These are phyloP conservation scores for Loripinus fragilis DNA, from an alignment of 2,888 invertebrate genomes.

Conservation along the genomic window DNA sequence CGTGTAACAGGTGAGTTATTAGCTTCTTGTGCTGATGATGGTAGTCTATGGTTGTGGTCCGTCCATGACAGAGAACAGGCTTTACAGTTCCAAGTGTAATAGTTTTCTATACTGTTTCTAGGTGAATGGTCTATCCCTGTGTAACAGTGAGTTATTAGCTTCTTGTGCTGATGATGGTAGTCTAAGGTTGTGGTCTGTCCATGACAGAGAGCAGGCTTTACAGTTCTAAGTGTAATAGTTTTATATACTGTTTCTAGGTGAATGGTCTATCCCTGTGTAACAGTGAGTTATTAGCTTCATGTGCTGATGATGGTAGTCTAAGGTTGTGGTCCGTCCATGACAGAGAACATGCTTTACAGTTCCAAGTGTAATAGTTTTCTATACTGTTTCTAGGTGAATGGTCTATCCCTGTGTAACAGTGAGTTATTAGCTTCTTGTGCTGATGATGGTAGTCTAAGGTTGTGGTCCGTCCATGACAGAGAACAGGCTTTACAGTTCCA, in stretches of 20 bases:
- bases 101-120: constrained; percentile 39
- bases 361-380: constrained; percentile 79
- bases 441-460: constrained; percentile 81
- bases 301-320: constrained; percentile 81
- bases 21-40: constrained; percentile 80
- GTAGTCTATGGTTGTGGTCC: constrained; percentile 81
- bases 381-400: constrained; percentile 72
- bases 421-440: constrained; percentile 77
- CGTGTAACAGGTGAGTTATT: constrained; percentile 73
- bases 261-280: constrained; percentile 75
- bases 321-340: constrained; percentile 79
- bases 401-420: constrained; percentile 70
- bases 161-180: constrained; percentile 82
- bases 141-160: constrained; percentile 72
- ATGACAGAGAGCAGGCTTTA: constrained; percentile 79
- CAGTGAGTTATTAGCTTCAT: constrained; percentile 74
- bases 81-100: constrained; percentile 81
- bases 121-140: constrained; percentile 77
- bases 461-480: constrained; percentile 78
- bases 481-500: constrained; percentile 82
- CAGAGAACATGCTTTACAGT: constrained; percentile 81
- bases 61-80: constrained; percentile 79
- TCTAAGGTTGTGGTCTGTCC: constrained; percentile 79
- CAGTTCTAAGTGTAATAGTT: constrained; percentile 82
- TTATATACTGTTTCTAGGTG: constrained; percentile 65